Evolutionary conservation across 2,113 vertebrate species (phyloP).

Genomic region (Ochotona princeps): DNA sequence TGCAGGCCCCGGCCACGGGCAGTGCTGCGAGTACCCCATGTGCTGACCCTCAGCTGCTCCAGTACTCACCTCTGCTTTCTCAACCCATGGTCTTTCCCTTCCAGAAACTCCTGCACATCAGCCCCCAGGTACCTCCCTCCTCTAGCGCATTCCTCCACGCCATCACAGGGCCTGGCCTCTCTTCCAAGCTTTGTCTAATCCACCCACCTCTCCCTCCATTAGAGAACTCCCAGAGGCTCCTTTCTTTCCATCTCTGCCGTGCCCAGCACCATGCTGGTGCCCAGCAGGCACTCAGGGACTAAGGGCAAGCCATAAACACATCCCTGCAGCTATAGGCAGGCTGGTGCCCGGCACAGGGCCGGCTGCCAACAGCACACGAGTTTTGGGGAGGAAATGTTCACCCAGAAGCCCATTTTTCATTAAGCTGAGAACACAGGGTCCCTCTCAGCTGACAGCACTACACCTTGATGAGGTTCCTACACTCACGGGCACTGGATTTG

Average conservation of each 20-base stretch:
- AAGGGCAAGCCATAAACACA: neutral
- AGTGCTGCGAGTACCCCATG: fast-evolving
- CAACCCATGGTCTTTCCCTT: too few relatives aligned
- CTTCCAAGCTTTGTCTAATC: neutral
- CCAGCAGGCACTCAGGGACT: neutral
- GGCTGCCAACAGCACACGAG: neutral
- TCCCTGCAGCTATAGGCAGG: neutral
- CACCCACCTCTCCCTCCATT: neutral
- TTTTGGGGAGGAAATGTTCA: neutral
- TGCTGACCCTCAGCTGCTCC: neutral
- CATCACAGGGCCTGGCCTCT: neutral
- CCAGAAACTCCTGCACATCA: too few relatives aligned
- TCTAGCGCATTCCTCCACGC: neutral
- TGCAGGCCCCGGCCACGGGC: neutral
- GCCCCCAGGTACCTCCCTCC: too few relatives aligned
- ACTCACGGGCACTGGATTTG: neutral
- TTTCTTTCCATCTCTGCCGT: neutral
- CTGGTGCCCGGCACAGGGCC: neutral
- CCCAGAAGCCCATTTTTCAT: neutral
- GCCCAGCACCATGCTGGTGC: neutral
- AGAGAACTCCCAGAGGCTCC: neutral
- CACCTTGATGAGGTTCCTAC: too few relatives aligned
- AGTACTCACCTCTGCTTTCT: neutral
- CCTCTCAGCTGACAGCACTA: neutral
- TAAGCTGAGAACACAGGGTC: neutral